Base-by-base conservation (phyloP, 2,797 vertebrate genomes). In the Syngnathus rostellatus region DNA sequence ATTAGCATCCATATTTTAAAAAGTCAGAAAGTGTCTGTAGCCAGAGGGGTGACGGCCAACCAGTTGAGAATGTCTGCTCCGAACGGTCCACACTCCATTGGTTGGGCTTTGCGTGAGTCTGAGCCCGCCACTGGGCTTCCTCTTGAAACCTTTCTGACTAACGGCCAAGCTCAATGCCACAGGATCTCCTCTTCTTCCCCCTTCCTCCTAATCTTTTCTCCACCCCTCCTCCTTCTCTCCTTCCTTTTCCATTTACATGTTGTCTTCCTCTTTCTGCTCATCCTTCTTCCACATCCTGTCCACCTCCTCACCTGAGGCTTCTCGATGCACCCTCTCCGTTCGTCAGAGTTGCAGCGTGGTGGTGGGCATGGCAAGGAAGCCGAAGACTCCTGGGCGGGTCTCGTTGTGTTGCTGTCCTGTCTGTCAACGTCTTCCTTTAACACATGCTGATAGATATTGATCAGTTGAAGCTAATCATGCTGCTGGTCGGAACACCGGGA, bases 381-480 rank as follows among this genome's bases (percentile, higher is more conserved):
- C 67, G 58, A 68, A 71, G 65, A 57, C 69, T 68, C 63, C 65
- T 53, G 1, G 48, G 55, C 78, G 6, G 55, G 7, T 37, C 55
- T 25, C 6, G 25, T 31, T 2, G 54, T 25, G 12, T 11, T 25
- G 21, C 31, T 25, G 11, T 64, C 69, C 19, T 64, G 65, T 81
- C 64, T 46, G 76, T 57, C 67, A 39, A 75, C 80, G 81, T 96
- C 95, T 97, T 98, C 95, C 95, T 98, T 98, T 93, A 97, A 94
- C 86, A 85, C 91, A 85, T 87, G 87, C 88, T 86, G 89, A 89
- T 98, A 98, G 96, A 98, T 92, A 99, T 99, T 96, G 96, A 98
- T 96, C 96, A 98, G 92, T 97, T 99, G 94, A 99, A 98, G 93
- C 95, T 98, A 88, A 99, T 99, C 93, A 94, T 99, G 95, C 89